Evolutionary conservation across 2,888 invertebrate species (phyloP), one percentile per base, ranked within the genome.

Genomic region (Encarsia formosa): DNA sequence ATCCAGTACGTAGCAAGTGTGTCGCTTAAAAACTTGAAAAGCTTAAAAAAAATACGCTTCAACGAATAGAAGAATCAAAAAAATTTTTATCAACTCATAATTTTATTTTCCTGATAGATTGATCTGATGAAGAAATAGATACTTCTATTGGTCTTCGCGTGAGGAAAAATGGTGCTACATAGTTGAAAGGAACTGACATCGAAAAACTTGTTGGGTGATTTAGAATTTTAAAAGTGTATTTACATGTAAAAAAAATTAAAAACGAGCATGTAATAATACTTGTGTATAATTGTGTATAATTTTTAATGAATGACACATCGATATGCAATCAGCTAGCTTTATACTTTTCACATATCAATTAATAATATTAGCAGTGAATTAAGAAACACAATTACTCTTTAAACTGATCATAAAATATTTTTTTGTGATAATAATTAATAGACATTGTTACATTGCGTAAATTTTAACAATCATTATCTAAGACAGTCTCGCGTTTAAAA

Each of bases 181-280:
- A 56, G 44, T 54, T 49, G 32, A 49, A 49, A 59, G 57, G 55
- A 59, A 58, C 54, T 56, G 56, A 58, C 52, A 56, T 52, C 54
- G 56, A 58, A 52, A 50, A 56, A 50, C 19, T 54, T 54, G 49
- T 53, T 56, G 52, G 49, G 53, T 59, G 49, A 52, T 49, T 44
- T 29, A 51, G 32, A n/a, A n/a, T n/a, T n/a, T 55, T 57, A 45
- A 57, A 40, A 59, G 55, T 59, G 55, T 59, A 57, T 59, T 57
- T 59, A 59, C 53, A 59, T 52, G 48, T 54, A 52, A 53, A 46
- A 56, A n/a, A n/a, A n/a, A n/a, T n/a, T 56, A 31, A 58, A 56
- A 51, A 53, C 46, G 48, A 52, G 52, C 41, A 49, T 58, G 58
- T 58, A 52, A 49, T 40, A 53, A 51, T 48, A 52, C 45, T 52